phyloP scores from a whole-genome alignment of 2,888 invertebrate genomes.

The Yponomeuta cagnagella region DNA sequence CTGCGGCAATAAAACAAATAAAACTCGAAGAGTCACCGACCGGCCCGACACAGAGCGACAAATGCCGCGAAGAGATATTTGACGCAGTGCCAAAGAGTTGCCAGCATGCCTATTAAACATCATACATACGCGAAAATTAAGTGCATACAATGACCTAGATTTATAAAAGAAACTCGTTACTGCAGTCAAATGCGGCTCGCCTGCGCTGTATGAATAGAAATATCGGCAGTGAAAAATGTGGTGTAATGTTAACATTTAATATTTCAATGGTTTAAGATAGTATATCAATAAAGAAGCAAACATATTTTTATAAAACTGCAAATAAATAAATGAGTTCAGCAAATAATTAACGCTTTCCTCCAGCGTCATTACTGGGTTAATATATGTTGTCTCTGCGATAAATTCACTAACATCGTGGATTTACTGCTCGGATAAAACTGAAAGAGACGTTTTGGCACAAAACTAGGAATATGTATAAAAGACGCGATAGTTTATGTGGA shows the following conservation, averaged over 20 bases:
- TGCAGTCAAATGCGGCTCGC: constrained; percentile 28
- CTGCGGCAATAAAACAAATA: constrained; percentile 20
- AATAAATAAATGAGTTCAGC: not conserved
- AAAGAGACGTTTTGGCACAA: constrained; percentile 15
- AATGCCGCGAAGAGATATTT: constrained; percentile 47
- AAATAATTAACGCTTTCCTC: not conserved
- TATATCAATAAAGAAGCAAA: not conserved
- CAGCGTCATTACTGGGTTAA: constrained; percentile 25
- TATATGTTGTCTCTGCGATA: constrained; percentile 22
- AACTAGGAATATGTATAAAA: constrained; percentile 18
- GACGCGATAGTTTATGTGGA: constrained; percentile 17
- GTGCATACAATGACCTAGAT: constrained; percentile 39
- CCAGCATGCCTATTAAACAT: constrained; percentile 41
- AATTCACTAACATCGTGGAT: constrained; percentile 19
- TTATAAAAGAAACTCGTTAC: constrained; percentile 22
- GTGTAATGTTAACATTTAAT: not conserved
- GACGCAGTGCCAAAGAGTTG: constrained; percentile 48
- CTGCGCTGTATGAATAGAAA: not conserved
- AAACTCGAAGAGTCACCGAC: constrained; percentile 45
- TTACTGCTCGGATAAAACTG: constrained; percentile 19
- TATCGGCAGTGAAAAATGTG: not conserved
- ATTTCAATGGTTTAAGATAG: not conserved
- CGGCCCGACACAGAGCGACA: constrained; percentile 52
- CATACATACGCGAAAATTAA: constrained; percentile 33
- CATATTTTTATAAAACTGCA: not conserved